Evolutionary conservation across 2,888 invertebrate species (phyloP), one percentile per base, ranked within the genome.

Genomic region (Mythimna loreyi): DNA sequence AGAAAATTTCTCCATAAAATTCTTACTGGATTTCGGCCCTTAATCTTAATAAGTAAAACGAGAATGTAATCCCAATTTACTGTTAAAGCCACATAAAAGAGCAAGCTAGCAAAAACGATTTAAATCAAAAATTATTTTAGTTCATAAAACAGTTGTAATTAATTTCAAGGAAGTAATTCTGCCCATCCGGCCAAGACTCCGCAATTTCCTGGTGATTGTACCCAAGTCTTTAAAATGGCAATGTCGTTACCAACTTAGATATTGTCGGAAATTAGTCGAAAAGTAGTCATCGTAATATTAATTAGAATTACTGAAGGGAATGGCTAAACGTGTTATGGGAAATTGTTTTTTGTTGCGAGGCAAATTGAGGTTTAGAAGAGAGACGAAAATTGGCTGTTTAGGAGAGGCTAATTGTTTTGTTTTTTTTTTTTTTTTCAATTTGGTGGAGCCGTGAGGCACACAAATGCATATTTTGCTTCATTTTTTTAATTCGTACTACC

Each of bases 61-160:
- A 28, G 19, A 28, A 28, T 28, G 47, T 30, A 23, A 65, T 66
- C 23, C 3, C 30, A 40, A 72, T 45, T 36, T 28, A 36, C 13
- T 19, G 3, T 19, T 30, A 30, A 13, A 40, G 13, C 23, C 7
- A 45, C 25, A 30, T 62, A 11, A 62, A 72, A 33, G n/a, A 13
- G 16, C n/a, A 36, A 45, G 23, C 47, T 47, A 63, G 53, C 16
- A 43, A 28, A 40, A 79, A 67, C 40, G 6, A 61, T 53, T 62
- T 53, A 66, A 57, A 75, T 72, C 65, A 68, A 57, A 71, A 50
- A 67, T 68, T 60, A 75, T 70, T 81, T 70, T 78, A 81, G 81
- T 80, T 63, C 66, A 70, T 78, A 75, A 78, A 82, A 72, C 81
- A 55, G 69, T 68, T 28, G 66, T 81, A 75, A 82, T 83, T 82